Percentiles rank a stretch among this genome's conserved stretches.
phyloP scores from a whole-genome alignment of 2,113 vertebrate species.

The Crotalus helleri region DNA sequence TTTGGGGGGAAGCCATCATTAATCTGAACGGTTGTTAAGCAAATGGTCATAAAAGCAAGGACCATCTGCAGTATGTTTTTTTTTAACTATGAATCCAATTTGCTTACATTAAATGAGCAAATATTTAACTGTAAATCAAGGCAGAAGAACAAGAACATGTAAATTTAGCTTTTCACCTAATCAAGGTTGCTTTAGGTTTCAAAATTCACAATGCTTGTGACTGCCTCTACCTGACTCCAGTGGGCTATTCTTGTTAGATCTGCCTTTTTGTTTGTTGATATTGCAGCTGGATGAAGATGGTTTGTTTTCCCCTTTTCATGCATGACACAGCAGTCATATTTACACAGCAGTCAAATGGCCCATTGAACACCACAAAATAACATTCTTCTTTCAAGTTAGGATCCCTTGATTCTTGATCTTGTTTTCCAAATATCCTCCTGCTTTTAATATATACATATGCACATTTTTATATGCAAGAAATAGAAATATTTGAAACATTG shows the following conservation, averaged over 20 bases:
- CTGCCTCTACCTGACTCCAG: neutral
- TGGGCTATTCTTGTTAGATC: neutral
- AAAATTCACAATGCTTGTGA: neutral
- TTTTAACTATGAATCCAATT: neutral
- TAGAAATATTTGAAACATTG: rapidly evolving
- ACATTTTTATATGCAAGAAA: neutral
- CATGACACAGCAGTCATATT: neutral
- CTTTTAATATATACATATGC: neutral
- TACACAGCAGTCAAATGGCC: rapidly evolving
- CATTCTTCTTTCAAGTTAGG: rapidly evolving
- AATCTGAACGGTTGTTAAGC: neutral
- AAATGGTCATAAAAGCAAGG: no score
- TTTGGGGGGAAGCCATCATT: neutral
- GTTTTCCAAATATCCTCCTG: neutral
- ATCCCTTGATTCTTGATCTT: neutral
- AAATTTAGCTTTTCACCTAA: neutral
- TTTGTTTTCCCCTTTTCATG: rapidly evolving
- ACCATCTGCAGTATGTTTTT: neutral
- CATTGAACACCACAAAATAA: rapidly evolving
- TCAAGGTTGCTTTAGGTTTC: constrained; percentile 30
- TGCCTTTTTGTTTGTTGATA: neutral
- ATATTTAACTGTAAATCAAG: rapidly evolving
- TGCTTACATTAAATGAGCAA: neutral
- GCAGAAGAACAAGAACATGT: rapidly evolving
- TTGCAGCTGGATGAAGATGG: rapidly evolving